Percentiles rank a stretch among this genome's conserved stretches.
phyloP scores from a whole-genome alignment of 2,797 vertebrate genomes.

The Limosa lapponica region DNA sequence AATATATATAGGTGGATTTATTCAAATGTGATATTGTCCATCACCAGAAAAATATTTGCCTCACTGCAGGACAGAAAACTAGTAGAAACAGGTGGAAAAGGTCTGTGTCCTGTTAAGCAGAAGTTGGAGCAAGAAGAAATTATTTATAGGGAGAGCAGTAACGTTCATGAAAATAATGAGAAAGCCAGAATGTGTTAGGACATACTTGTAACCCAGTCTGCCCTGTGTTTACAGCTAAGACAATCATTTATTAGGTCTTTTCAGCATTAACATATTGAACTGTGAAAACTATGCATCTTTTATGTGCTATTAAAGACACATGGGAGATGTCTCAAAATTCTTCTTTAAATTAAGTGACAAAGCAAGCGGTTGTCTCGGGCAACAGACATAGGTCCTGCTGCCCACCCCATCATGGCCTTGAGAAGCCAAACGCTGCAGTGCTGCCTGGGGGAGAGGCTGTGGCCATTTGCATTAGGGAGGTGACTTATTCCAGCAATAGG shows the following conservation, averaged over 20 bases:
- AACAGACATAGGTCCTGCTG: background rate
- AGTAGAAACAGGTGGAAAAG: background rate
- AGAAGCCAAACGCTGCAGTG: background rate
- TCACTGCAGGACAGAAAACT: background rate
- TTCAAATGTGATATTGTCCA: background rate
- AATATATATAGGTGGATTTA: background rate
- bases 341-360: background rate
- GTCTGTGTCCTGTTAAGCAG: background rate
- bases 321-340: background rate
- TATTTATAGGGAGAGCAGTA: background rate
- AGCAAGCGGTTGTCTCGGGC: background rate
- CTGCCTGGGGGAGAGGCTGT: background rate
- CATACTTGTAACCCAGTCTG: background rate
- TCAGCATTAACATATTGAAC: background rate
- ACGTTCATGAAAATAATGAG: background rate
- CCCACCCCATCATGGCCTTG: accelerated
- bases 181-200: background rate
- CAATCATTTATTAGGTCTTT: background rate
- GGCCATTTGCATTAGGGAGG: background rate
- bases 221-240: background rate
- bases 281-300: background rate
- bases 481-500: background rate
- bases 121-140: background rate
- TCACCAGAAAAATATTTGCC: background rate
- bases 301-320: background rate